Evolutionary conservation across 2,797 vertebrate species (phyloP).

Genomic region (Eremophila alpestris): DNA sequence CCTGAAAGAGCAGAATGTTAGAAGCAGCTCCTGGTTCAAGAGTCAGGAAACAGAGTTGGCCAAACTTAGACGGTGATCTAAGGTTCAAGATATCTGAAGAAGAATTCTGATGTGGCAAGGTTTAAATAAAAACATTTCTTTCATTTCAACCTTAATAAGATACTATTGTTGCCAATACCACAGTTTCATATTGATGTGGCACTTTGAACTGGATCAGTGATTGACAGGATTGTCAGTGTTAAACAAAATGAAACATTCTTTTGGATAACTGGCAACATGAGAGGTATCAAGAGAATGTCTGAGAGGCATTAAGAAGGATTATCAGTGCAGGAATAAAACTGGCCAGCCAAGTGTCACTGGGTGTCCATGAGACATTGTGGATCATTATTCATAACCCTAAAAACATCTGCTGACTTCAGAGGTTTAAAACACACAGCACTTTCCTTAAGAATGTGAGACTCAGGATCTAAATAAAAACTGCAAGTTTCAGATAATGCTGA

Average conservation of each 20-base stretch:
- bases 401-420: constrained; percentile 2
- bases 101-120: neutral
- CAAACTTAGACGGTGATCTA: neutral
- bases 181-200: neutral
- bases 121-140: neutral
- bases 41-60: neutral
- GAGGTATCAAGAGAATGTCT: neutral
- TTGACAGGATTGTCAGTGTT: neutral
- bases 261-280: neutral
- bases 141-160: neutral
- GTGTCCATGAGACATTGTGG: neutral
- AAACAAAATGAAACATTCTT: neutral
- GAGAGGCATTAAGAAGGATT: neutral
- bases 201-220: neutral
- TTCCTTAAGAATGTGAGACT: neutral
- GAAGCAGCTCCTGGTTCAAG: neutral
- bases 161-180: neutral
- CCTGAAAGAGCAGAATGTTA: neutral
- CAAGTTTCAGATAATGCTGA: neutral
- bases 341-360: neutral
- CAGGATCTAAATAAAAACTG: neutral
- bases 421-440: neutral
- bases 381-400: neutral
- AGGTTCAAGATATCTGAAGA: neutral
- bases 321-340: neutral